Conservation (phyloP, 2,797 vertebrate genomes). For the Tapera naevia region DNA sequence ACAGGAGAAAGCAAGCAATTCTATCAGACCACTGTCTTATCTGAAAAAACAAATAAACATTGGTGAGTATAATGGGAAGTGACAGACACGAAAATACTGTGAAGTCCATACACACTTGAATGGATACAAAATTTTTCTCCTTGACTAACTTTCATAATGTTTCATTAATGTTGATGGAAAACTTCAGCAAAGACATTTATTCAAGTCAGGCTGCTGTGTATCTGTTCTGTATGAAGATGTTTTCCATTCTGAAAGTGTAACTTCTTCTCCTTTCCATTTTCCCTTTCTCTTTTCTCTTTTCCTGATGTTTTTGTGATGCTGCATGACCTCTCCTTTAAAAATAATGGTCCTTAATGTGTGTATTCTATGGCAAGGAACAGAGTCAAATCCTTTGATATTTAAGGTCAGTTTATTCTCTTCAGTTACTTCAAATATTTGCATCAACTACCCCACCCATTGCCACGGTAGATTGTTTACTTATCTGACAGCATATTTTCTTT, state of each 20-base stretch:
- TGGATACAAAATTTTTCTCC: constrained; percentile 35
- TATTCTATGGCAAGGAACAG: neutral
- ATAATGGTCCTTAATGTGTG: neutral
- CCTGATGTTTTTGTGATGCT: neutral
- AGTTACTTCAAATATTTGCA: neutral
- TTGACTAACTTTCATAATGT: constrained; percentile 37
- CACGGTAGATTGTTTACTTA: neutral
- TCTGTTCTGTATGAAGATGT: neutral
- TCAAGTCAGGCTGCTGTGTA: neutral
- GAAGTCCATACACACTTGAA: constrained; percentile 35
- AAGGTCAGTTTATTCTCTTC: neutral
- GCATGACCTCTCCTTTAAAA: neutral
- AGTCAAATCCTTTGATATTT: neutral
- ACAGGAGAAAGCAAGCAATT: neutral
- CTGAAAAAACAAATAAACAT: constrained; percentile 9
- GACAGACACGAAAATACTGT: constrained; percentile 52
- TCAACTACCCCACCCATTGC: neutral
- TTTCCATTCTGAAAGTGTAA: neutral
- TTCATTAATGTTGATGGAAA: constrained; percentile 45
- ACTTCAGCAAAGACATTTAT: neutral
- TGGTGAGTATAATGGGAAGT: constrained; percentile 15
- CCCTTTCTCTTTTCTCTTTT: neutral
- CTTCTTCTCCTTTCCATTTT: neutral
- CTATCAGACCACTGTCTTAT: neutral
- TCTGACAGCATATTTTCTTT: neutral